These are phyloP conservation scores for Anhinga rufa DNA, from an alignment of 2,113 vertebrate genomes.

Conservation along the genomic window DNA sequence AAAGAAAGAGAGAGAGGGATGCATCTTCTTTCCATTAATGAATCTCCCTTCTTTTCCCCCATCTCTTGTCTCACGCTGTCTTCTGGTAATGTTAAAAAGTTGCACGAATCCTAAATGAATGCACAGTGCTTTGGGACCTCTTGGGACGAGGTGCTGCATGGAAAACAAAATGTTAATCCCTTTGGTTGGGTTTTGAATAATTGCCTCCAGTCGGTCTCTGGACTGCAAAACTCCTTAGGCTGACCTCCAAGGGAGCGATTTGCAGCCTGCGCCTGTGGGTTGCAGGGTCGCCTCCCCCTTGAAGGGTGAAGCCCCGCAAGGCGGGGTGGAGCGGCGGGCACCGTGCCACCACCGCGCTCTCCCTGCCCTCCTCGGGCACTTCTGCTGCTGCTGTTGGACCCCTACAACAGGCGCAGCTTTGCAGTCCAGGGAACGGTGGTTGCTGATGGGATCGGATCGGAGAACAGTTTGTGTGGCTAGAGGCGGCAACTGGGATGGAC, in stretches of 20 bases:
- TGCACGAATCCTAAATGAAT: neutral
- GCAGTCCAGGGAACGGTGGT: neutral
- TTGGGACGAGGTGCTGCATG: neutral
- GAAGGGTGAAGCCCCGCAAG: neutral
- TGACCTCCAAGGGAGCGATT: neutral
- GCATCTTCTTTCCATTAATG: neutral
- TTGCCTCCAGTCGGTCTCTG: neutral
- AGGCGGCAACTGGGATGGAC: accelerated
- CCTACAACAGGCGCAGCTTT: accelerated
- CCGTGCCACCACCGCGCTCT: neutral
- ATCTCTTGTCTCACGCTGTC: neutral
- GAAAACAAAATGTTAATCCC: neutral
- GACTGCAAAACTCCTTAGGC: neutral
- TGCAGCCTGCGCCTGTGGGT: neutral
- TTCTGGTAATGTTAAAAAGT: neutral
- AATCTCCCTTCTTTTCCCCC: neutral
- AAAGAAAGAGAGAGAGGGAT: neutral
- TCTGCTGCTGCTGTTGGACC: neutral
- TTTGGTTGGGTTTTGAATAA: neutral
- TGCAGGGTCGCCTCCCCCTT: neutral
- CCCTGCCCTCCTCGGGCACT: neutral
- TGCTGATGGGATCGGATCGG: neutral
- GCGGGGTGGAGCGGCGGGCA: neutral
- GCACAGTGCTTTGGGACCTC: neutral
- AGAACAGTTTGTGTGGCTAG: neutral